Conservation (phyloP, 2,888 invertebrate species). For the Troides helena region DNA sequence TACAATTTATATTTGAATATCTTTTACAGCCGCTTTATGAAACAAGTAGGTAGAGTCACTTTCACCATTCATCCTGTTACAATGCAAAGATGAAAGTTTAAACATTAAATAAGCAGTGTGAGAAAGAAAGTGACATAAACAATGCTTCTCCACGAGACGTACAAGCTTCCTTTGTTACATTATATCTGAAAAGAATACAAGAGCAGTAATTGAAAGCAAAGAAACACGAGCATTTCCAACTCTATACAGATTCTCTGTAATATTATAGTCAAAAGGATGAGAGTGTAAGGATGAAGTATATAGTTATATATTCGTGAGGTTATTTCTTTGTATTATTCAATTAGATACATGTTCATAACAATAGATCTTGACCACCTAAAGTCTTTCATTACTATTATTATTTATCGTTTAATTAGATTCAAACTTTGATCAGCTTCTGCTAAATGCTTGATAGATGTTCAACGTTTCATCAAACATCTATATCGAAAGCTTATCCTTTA, state of each 20-base stretch:
- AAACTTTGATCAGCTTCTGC: too few species aligned
- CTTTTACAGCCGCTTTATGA: not conserved
- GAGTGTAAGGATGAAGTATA: too few species aligned
- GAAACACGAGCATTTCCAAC: not conserved
- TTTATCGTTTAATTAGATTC: too few species aligned
- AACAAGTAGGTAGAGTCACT: not conserved
- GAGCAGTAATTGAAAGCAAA: constrained; percentile 2
- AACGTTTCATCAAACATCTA: too few species aligned
- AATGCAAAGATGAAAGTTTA: constrained; percentile 15
- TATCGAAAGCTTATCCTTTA: too few species aligned
- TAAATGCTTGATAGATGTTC: too few species aligned
- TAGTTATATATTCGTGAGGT: too few species aligned
- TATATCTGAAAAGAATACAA: constrained; percentile 9
- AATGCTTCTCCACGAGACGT: constrained; percentile 1
- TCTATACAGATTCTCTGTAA: not conserved
- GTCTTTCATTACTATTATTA: too few species aligned
- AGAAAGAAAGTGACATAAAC: constrained; percentile 23
- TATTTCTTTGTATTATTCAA: too few species aligned
- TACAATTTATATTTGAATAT: not conserved
- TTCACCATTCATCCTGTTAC: constrained; percentile 4
- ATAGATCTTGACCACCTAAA: too few species aligned
- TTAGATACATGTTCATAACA: too few species aligned
- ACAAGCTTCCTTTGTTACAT: constrained; percentile 16
- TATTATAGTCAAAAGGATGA: not conserved
- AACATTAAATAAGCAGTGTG: constrained; percentile 10